A percentile compares a stretch with the other conserved stretches of the same genome.
These are phyloP conservation scores for Antheraea yamamai DNA, from an alignment of 2,888 invertebrate species.

Conservation along the genomic window DNA sequence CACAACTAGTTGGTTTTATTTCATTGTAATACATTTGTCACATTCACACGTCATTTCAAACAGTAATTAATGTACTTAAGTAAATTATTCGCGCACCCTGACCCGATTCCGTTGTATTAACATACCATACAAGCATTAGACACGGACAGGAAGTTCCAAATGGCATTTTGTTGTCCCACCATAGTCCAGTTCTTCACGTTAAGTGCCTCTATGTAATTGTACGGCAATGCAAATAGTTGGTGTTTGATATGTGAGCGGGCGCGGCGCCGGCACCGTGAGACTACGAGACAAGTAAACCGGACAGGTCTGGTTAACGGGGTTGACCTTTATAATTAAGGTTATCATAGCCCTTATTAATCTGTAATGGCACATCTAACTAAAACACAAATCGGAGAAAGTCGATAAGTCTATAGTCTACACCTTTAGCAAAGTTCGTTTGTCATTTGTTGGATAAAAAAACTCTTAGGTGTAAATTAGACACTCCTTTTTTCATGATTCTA, in stretches of 20 bases:
- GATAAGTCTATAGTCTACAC: no score
- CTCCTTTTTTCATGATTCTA: no score
- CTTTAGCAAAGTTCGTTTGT: no score
- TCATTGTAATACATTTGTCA: background rate
- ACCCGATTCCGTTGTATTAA: slow-evolving; percentile 37
- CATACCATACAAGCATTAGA: slow-evolving; percentile 54
- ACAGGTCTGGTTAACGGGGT: slow-evolving; percentile 56
- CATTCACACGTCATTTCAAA: background rate
- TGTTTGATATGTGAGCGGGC: slow-evolving; percentile 56
- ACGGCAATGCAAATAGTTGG: slow-evolving; percentile 71
- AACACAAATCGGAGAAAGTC: no score
- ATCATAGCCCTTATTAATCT: slow-evolving; percentile 21
- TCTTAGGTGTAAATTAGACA: no score
- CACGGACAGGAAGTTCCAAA: slow-evolving; percentile 77
- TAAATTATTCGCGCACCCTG: slow-evolving; percentile 55
- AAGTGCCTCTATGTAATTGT: slow-evolving; percentile 79
- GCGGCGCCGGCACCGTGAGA: slow-evolving; percentile 38
- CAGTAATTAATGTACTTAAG: slow-evolving; percentile 21
- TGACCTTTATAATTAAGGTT: slow-evolving; percentile 42
- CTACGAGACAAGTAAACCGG: background rate
- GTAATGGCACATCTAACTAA: no score
- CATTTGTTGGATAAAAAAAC: no score
- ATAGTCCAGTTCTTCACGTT: slow-evolving; percentile 75
- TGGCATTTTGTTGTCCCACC: slow-evolving; percentile 76
- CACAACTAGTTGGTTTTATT: no score